Base-by-base conservation (phyloP, 2,797 vertebrate species). In the Megaceryle alcyon region DNA sequence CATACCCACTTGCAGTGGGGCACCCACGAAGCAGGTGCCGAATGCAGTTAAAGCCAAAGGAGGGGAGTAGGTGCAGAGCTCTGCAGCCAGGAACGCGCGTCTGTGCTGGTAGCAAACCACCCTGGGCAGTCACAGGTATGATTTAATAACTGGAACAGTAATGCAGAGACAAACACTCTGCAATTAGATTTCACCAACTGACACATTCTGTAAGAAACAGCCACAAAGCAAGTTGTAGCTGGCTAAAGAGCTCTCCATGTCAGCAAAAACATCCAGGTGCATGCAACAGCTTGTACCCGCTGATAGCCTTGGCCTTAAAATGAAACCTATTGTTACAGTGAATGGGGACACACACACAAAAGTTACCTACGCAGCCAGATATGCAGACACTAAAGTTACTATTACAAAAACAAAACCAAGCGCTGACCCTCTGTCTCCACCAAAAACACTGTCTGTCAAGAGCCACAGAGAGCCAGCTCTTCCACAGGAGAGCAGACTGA, bases 241-340 rank as follows among this genome's bases (percentile, higher is more conserved):
- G 10, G 41, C 26, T 53, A 53, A 26, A 28, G 25, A 28, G 26
- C 51, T 28, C 49, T 51, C 51, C 15, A 5, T 15, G 26, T 9
- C 26, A 56, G 56, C 21, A 37, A 51, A 37, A 88, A 11, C 1
- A 22, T 29, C 14, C 41, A 39, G 23, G 29, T 54, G 13, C 37
- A 5, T 6, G 4, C 4, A 54, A 20, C 28, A 77, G 46, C 46
- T 69, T 21, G 23, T 37, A 54, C 11, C 14, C 33, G 8, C 12
- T 7, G 9, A 9, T 1, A 18, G 12, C 26, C 29, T 5, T 1
- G 3, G 1, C 49, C 44, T 82, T 63, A 15, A 72, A 56, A 29
- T 8, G 11, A 69, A 76, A 48, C 25, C 20, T 33, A 2, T 3
- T 12, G 2, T n/a, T 25, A 21, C 14, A 61, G 33, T 26, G 17